Percentiles rank a stretch among this genome's conserved stretches.
Conservation (phyloP, 2,113 vertebrate species). For the Nerophis lumbriciformis region DNA sequence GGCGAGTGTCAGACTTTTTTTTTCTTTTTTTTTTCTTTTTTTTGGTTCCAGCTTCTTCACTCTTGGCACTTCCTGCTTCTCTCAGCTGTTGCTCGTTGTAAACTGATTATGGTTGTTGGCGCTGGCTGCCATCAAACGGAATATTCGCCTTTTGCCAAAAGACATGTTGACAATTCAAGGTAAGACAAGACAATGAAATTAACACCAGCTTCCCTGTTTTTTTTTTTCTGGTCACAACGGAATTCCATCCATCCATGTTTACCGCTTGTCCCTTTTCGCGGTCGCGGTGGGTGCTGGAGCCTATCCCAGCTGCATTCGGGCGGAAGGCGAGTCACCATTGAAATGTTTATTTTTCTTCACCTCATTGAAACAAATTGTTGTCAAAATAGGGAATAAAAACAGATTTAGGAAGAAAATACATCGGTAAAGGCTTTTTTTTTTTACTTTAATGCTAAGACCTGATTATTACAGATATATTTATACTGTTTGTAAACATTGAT, state of each 20-base stretch:
- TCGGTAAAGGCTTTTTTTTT: neutral
- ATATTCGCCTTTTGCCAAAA: neutral
- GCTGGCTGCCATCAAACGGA: neutral
- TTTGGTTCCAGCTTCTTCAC: neutral
- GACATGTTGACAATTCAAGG: conserved; percentile 2
- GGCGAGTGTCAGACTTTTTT: neutral
- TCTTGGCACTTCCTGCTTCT: neutral
- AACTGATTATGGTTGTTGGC: conserved; percentile 7
- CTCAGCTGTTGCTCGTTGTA: neutral
- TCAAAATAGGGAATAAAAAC: neutral
- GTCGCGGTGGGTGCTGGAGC: too few species aligned
- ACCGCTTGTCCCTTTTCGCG: too few species aligned
- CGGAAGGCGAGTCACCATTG: too few species aligned
- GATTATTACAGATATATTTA: neutral
- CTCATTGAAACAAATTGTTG: neutral
- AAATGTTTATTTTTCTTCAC: neutral
- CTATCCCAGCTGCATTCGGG: too few species aligned
- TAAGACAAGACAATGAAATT: conserved; percentile 7
- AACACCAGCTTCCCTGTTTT: neutral
- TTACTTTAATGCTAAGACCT: neutral
- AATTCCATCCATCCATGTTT: neutral
- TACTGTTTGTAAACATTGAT: too few species aligned
- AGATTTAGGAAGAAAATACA: neutral
- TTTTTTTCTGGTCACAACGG: neutral
- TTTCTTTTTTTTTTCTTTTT: neutral